Evolutionary conservation across 2,113 vertebrate genomes (phyloP).

Genomic region (Psettodes erumei): DNA sequence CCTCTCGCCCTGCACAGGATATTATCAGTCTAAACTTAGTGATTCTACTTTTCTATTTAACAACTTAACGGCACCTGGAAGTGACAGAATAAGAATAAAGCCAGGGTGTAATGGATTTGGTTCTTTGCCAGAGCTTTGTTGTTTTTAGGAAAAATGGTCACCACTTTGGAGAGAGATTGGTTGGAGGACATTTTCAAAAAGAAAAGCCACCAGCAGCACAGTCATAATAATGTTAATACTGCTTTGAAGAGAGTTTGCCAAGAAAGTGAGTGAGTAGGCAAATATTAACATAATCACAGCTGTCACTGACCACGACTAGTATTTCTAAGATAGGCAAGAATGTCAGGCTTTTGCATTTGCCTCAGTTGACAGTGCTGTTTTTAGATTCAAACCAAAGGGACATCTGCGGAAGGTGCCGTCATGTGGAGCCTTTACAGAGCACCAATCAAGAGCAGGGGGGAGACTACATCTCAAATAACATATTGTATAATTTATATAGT

Average conservation of each 20-base stretch:
- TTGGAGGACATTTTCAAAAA: neutral
- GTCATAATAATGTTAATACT: neutral
- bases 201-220: neutral
- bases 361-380: neutral
- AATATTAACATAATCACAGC: neutral
- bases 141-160: neutral
- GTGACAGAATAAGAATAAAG: neutral
- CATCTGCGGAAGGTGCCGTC: constrained; percentile 11
- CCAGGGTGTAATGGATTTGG: neutral
- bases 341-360: neutral
- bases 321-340: neutral
- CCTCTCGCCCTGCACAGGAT: too few species aligned
- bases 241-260: constrained; percentile 2
- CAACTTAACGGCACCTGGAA: neutral
- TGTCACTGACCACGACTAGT: neutral
- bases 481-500: constrained; percentile 68
- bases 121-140: neutral
- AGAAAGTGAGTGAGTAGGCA: neutral
- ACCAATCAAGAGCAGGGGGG: constrained; percentile 18
- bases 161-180: neutral
- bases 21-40: neutral
- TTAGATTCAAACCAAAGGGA: constrained; percentile 9
- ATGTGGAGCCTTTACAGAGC: constrained; percentile 27
- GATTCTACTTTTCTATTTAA: neutral
- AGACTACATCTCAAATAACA: constrained; percentile 55